Conservation (phyloP, 1,140 invertebrate species). For the Arion vulgaris region DNA sequence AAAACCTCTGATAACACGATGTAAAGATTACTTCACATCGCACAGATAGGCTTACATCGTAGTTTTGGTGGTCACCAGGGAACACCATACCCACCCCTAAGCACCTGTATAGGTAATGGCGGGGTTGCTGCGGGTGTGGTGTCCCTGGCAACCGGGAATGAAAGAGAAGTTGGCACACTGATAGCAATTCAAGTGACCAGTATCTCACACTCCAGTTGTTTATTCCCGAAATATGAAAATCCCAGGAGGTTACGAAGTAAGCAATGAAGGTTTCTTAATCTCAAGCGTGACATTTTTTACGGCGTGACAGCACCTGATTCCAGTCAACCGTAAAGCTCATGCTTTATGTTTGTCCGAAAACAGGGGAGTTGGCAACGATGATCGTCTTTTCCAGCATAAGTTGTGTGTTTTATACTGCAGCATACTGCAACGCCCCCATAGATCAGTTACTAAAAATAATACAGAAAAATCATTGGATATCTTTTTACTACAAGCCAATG, state of each 20-base stretch:
- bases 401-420: background rate
- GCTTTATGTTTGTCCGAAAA: background rate
- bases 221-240: slow-evolving; percentile 26
- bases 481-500: background rate
- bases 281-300: slow-evolving; percentile 1
- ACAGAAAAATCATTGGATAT: background rate
- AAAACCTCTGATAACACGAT: background rate
- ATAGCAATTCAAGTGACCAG: background rate
- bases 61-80: slow-evolving; percentile 11
- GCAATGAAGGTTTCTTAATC: too few species aligned
- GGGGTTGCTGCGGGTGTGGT: slow-evolving; percentile 18
- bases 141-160: slow-evolving; percentile 25
- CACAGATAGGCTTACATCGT: background rate
- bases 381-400: background rate
- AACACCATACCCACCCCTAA: slow-evolving; percentile 21
- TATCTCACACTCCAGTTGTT: slow-evolving; percentile 18
- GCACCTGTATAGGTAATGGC: slow-evolving; percentile 20
- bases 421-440: background rate
- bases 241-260: slow-evolving; percentile 36
- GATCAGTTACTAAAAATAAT: background rate
- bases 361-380: background rate
- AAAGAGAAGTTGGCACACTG: background rate
- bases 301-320: slow-evolving; percentile 33
- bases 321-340: slow-evolving; percentile 8
- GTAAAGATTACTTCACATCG: background rate